phyloP scores from a whole-genome alignment of 2,888 invertebrate genomes.

The Dysmachus trigonus region DNA sequence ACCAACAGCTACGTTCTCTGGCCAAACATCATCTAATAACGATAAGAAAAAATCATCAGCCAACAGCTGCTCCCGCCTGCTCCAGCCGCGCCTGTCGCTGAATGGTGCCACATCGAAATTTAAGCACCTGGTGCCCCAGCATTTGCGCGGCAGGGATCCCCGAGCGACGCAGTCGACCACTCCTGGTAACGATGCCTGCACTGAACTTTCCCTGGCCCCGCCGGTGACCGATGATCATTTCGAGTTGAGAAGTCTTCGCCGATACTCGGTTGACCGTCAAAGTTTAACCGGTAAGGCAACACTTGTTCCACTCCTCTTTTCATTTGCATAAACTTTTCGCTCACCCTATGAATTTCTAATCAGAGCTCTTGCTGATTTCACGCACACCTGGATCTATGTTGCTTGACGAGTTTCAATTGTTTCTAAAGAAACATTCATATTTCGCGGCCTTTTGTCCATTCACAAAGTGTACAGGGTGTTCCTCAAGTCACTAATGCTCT shows the following conservation, averaged over 20 bases:
- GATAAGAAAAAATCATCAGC: constrained; percentile 50
- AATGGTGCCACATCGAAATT: constrained; percentile 58
- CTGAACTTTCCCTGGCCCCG: constrained; percentile 34
- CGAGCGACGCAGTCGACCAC: not conserved
- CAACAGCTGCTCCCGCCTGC: constrained; percentile 55
- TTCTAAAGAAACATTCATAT: not conserved
- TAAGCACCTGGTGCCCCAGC: constrained; percentile 61
- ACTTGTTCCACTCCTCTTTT: not conserved
- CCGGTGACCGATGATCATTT: constrained; percentile 37
- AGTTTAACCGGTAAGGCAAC: constrained; percentile 48
- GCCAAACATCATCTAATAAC: constrained; percentile 3
- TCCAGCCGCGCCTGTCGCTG: constrained; percentile 62
- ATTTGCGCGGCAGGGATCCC: constrained; percentile 53
- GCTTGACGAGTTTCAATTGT: not conserved
- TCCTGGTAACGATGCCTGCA: constrained; percentile 34
- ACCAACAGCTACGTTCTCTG: not conserved
- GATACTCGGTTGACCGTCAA: constrained; percentile 46
- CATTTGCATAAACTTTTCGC: not conserved
- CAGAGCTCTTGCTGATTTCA: not conserved
- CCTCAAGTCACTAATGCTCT: not conserved
- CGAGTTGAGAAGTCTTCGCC: constrained; percentile 23
- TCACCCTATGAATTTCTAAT: not conserved
- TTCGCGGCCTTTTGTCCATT: not conserved
- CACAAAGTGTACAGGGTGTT: not conserved
- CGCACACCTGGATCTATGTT: not conserved